Percentiles rank a stretch among this genome's conserved stretches.
Conservation (phyloP, 1,140 invertebrate genomes). For the Drosophila nannoptera region DNA sequence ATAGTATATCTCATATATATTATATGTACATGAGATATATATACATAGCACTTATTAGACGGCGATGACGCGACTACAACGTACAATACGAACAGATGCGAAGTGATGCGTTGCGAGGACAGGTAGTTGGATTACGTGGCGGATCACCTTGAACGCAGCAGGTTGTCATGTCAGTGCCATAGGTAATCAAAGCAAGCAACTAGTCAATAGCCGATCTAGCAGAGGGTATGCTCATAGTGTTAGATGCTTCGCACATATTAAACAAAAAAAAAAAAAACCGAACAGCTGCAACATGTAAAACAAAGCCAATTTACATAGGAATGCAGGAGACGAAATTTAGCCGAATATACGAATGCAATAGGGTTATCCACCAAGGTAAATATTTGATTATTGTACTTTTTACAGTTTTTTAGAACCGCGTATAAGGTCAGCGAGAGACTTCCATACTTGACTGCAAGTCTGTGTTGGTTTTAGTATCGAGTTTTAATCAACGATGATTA, state of each 20-base stretch:
- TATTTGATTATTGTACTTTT: no score
- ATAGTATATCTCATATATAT: neutral
- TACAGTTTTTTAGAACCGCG: no score
- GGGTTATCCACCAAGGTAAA: no score
- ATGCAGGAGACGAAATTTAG: slow-evolving; percentile 10
- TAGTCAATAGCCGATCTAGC: slow-evolving; percentile 50
- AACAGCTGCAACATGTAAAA: slow-evolving; percentile 23
- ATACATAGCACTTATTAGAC: slow-evolving; percentile 7
- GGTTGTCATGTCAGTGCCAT: slow-evolving; percentile 49
- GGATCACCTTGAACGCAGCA: slow-evolving; percentile 65
- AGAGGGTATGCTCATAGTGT: slow-evolving; percentile 24
- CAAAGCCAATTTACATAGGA: slow-evolving; percentile 42
- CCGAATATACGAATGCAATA: no score
- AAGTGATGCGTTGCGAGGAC: slow-evolving; percentile 37
- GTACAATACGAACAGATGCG: slow-evolving; percentile 3
- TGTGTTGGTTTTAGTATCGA: no score
- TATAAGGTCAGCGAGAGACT: no score
- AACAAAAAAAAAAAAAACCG: no score
- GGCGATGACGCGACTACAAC: slow-evolving; percentile 15
- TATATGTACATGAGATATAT: slow-evolving; percentile 40
- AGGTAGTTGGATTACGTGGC: slow-evolving; percentile 46
- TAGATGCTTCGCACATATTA: slow-evolving; percentile 2
- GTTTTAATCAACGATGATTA: slow-evolving; percentile 10
- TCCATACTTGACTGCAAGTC: no score
- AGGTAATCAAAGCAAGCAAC: slow-evolving; percentile 55